phyloP scores from a whole-genome alignment of 2,888 invertebrate species.

The Periphyllus acericola region DNA sequence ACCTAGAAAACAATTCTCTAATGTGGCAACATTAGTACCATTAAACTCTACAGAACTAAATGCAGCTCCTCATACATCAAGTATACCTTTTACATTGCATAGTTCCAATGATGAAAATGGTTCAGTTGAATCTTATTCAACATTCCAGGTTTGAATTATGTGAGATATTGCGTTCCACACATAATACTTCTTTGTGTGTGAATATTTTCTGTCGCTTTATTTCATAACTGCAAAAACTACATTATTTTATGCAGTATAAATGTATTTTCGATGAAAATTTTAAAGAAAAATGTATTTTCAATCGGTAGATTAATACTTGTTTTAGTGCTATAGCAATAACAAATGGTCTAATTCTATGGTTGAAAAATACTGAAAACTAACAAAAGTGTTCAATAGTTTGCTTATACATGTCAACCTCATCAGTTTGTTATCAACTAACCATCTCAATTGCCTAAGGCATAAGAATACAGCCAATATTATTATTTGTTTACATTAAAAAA shows the following conservation, averaged over 20 bases:
- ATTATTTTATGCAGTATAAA: too few species aligned
- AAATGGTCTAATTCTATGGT: too few species aligned
- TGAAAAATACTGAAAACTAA: too few species aligned
- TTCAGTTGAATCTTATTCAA: constrained; percentile 62
- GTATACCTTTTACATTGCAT: not conserved
- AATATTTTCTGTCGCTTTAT: constrained; percentile 43
- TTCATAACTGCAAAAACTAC: not conserved
- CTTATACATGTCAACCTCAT: too few species aligned
- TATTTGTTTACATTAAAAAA: not conserved
- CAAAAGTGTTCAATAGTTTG: too few species aligned
- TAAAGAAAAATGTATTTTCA: too few species aligned
- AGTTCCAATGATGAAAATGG: constrained; percentile 59
- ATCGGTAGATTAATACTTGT: too few species aligned
- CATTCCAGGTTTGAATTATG: constrained; percentile 62
- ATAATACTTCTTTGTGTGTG: constrained; percentile 42
- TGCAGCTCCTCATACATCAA: constrained; percentile 16
- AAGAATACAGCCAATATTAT: too few species aligned
- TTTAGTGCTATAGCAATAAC: too few species aligned
- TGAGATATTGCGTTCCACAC: constrained; percentile 58
- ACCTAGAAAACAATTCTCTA: constrained; percentile 30
- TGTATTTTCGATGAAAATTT: too few species aligned
- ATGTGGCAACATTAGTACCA: constrained; percentile 51
- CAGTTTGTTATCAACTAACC: too few species aligned
- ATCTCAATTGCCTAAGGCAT: too few species aligned
- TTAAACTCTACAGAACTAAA: constrained; percentile 50